Evolutionary conservation across 2,888 invertebrate genomes (phyloP), one percentile per base, ranked within the genome.

Genomic region (Hirtodrosophila cameraria): DNA sequence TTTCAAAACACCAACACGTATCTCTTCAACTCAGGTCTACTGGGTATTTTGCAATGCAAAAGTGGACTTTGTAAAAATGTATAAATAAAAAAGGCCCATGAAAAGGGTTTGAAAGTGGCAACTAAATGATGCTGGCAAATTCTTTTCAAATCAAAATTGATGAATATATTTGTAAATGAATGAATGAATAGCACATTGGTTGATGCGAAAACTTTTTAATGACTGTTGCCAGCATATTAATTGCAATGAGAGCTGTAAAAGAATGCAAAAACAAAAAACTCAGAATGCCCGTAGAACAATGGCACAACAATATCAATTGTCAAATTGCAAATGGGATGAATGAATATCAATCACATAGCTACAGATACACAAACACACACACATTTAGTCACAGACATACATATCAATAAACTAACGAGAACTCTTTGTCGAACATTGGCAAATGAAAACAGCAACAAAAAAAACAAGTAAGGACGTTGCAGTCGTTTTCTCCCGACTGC

Each of bases 331-430:
- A 36, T 49, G 58, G 57, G 63, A 66, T 62, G 67, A 57, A 67
- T 68, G 62, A 62, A 62, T 57, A 68, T 57, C 67, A 58, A 62
- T 66, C 57, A 55, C 13, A 36, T 35, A 18, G n/a, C 15, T 12
- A 28, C 20, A 12, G n/a, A 15, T 23, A 15, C 38, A 30, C 12
- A 45, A 16, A 23, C 20, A 49, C 30, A 33, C 25, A 30, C 8
- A 27, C 11, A 39, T 11, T 39, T 3, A 30, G 13, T 27, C n/a
- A 15, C 43, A 27, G 20, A 30, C 20, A 11, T n/a, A 31, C 8
- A 2, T 27, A 33, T 2, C 20, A 7, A 52, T 20, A 11, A 23
- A 55, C 23, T 36, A 43, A 59, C 55, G 54, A 35, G 55, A 52
- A 52, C 65, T 60, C n/a, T n/a, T n/a, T 9, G 52, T 45, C 18